These are phyloP conservation scores for Himalopsyche anomala DNA, from an alignment of 2,888 invertebrate genomes.

Conservation along the genomic window DNA sequence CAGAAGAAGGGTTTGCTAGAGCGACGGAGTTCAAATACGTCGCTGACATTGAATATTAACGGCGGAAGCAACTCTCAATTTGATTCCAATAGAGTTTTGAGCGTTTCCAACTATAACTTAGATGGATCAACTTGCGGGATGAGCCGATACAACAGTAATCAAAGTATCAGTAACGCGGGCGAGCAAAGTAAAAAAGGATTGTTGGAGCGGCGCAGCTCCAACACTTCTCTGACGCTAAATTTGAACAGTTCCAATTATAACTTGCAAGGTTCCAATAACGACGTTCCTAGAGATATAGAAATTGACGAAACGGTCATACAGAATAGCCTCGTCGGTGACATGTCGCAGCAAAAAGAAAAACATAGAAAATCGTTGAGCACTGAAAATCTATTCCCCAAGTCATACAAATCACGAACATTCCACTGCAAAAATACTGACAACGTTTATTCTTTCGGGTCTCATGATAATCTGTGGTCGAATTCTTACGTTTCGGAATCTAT, in stretches of 20 bases:
- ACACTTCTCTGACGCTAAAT: slow-evolving; percentile 86
- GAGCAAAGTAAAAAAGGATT: slow-evolving; percentile 79
- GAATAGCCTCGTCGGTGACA: slow-evolving; percentile 67
- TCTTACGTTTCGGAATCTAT: slow-evolving; percentile 73
- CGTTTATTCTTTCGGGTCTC: slow-evolving; percentile 73
- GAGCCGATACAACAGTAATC: slow-evolving; percentile 74
- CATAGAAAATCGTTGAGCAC: slow-evolving; percentile 79
- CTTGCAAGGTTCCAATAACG: slow-evolving; percentile 50
- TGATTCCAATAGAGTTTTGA: slow-evolving; percentile 74
- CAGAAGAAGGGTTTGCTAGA: slow-evolving; percentile 85
- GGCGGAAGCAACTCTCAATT: slow-evolving; percentile 73
- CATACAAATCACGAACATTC: slow-evolving; percentile 73
- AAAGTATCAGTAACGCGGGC: slow-evolving; percentile 72
- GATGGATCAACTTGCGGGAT: slow-evolving; percentile 76
- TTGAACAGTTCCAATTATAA: slow-evolving; percentile 69
- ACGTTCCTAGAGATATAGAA: slow-evolving; percentile 72
- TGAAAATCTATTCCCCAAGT: slow-evolving; percentile 78
- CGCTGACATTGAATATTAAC: slow-evolving; percentile 86
- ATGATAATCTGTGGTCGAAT: slow-evolving; percentile 76
- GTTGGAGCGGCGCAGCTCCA: slow-evolving; percentile 87
- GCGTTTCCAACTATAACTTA: slow-evolving; percentile 76
- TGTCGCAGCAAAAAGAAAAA: slow-evolving; percentile 60
- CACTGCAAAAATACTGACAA: slow-evolving; percentile 70
- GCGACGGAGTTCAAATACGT: slow-evolving; percentile 93
- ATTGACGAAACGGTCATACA: slow-evolving; percentile 73